Conservation (phyloP, 2,113 vertebrate species). For the Neotoma lepida region DNA sequence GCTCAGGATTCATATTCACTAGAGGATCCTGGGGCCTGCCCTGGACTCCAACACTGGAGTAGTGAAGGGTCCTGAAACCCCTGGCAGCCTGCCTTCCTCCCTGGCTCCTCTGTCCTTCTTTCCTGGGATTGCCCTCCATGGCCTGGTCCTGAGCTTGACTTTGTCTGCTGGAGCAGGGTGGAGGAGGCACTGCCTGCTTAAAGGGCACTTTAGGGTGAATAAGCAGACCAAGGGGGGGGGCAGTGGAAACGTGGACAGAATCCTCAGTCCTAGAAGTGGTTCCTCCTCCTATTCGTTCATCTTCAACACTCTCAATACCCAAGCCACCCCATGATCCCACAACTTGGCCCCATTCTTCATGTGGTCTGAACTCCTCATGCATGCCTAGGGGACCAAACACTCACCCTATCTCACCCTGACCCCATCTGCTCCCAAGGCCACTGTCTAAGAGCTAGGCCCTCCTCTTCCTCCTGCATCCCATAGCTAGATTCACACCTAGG, state of each 20-base stretch:
- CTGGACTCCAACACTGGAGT: background rate
- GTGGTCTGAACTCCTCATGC: background rate
- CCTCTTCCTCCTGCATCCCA: background rate
- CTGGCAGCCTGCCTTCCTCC: background rate
- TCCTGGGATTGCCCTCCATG: background rate
- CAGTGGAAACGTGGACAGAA: accelerated
- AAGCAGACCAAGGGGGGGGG: accelerated
- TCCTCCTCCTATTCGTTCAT: accelerated
- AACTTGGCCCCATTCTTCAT: background rate
- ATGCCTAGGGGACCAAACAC: background rate
- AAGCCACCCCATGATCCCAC: too few species aligned
- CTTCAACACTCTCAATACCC: background rate
- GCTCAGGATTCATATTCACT: background rate
- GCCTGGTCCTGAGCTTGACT: background rate
- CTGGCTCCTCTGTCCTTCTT: background rate
- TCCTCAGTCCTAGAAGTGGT: accelerated
- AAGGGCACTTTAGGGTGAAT: background rate
- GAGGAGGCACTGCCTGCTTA: background rate
- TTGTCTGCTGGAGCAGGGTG: background rate
- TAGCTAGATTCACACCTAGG: background rate
- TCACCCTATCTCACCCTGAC: background rate
- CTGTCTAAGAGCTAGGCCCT: background rate
- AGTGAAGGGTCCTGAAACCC: background rate
- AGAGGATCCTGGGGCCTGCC: too few species aligned
- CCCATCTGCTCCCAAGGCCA: background rate